Conservation (phyloP, 1,140 invertebrate genomes). For the Halyomorpha halys region DNA sequence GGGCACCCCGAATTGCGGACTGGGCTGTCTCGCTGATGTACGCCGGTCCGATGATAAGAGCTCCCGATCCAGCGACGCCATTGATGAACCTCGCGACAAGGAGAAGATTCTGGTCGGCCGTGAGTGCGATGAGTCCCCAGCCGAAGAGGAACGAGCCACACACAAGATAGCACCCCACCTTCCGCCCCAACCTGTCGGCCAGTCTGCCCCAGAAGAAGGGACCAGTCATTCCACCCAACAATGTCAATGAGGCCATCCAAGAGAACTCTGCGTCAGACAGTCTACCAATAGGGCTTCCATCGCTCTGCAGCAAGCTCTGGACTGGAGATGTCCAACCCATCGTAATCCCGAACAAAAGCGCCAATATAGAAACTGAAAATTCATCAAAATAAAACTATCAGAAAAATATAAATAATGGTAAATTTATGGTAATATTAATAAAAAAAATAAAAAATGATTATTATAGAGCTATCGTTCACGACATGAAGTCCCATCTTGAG, state of each 20-base stretch:
- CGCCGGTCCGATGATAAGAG: constrained; percentile 67
- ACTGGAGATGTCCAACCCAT: constrained; percentile 44
- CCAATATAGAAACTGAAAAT: no score
- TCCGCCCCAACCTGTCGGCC: constrained; percentile 65
- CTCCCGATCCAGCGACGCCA: constrained; percentile 64
- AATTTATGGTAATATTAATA: no score
- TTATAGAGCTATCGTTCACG: no score
- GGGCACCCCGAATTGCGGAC: constrained; percentile 59
- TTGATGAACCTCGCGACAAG: constrained; percentile 63
- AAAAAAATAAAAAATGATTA: no score
- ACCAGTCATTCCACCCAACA: constrained; percentile 62
- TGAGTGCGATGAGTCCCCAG: constrained; percentile 59
- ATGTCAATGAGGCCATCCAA: constrained; percentile 52
- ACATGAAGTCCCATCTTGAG: no score
- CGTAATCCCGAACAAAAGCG: constrained; percentile 37
- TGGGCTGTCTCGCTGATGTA: constrained; percentile 81
- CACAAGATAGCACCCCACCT: constrained; percentile 56
- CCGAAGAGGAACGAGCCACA: constrained; percentile 61
- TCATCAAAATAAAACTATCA: no score
- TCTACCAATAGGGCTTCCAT: constrained; percentile 36
- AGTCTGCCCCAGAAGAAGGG: constrained; percentile 56
- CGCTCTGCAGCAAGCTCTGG: constrained; percentile 36
- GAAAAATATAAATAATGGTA: no score
- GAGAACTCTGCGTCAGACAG: constrained; percentile 42
- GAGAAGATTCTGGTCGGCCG: constrained; percentile 47